Base-by-base conservation (phyloP, 1,140 invertebrate genomes). In the Lepidurus arcticus region DNA sequence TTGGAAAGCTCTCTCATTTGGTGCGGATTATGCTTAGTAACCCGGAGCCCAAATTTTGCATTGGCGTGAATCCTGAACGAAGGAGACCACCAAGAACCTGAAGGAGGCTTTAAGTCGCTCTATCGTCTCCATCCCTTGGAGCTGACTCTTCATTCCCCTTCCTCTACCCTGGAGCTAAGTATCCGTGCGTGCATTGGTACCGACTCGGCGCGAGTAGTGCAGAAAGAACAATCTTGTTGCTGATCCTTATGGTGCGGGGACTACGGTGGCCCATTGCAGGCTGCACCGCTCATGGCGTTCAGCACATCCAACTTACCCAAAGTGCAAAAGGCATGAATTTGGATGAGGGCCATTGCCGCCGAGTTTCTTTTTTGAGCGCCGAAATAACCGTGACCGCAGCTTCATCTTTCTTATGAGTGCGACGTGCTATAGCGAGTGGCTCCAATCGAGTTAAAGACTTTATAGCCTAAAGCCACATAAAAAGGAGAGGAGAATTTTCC, bases 21-120 rank as follows among this genome's bases (percentile, higher is more conserved):
- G 16, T n/a, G 16, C 53, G 53, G 53, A 65, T 65, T 65, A 65
- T 65, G 53, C 53, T 65, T 65, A 65, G 53, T 65, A 65, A 65
- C 6, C 53, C 53, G 13, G 13, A 16, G 53, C 9, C 53, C 16
- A 7, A 13, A n/a, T 65, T 65, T 16, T 65, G 53, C 53, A 65
- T 65, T 16, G 16, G 53, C 21, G 21, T 65, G 16, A 65, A 13
- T 65, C 53, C 53, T 13, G 34, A 34, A 34, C 13, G 21, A 65
- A 65, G 16, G n/a, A 65, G 13, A 65, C 13, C 16, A n/a, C 16
- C 53, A 7, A n/a, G 16, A 65, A 21, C 53, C 13, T 65, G 7
- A 65, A 65, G 53, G 21, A 65, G 21, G n/a, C 13, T 34, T 34
- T 34, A 34, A 34, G 34, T 34, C 34, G 34, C 34, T 34, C 34